Evolutionary conservation across 2,113 vertebrate genomes (phyloP).

Genomic region (Varanus salvator): DNA sequence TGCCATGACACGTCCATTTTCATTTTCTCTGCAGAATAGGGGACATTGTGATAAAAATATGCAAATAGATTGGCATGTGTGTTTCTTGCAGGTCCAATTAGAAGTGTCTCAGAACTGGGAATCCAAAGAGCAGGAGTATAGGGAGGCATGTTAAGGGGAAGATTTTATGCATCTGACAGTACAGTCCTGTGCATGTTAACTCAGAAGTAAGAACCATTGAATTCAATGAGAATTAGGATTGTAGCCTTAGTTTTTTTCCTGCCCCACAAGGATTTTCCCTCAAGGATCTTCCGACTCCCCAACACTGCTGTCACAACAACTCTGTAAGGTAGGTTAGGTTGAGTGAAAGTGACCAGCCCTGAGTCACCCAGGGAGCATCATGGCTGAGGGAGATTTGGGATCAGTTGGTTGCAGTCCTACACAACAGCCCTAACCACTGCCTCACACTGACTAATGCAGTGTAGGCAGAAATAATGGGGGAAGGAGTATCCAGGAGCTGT

Average conservation of each 20-base stretch:
- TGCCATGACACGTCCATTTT: neutral
- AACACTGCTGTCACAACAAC: neutral
- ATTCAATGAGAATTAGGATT: neutral
- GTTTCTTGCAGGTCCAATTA: neutral
- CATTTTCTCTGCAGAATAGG: neutral
- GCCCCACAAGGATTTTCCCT: too few species aligned
- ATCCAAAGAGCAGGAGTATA: neutral
- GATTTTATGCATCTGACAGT: neutral
- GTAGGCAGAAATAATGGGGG: too few species aligned
- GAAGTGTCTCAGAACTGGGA: neutral
- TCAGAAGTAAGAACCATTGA: neutral
- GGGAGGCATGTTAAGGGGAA: neutral
- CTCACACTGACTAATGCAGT: neutral
- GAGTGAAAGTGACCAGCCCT: too few species aligned
- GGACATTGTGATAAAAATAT: too few species aligned
- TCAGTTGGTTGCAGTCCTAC: neutral
- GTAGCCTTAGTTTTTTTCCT: too few species aligned
- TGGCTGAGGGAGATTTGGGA: neutral
- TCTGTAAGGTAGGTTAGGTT: too few species aligned
- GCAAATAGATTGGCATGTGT: neutral
- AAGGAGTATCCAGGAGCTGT: neutral
- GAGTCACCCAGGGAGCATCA: neutral
- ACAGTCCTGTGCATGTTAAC: too few species aligned
- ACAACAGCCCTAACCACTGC: neutral
- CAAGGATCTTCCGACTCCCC: neutral